A percentile compares a stretch with the other conserved stretches of the same genome.
phyloP scores from a whole-genome alignment of 2,113 vertebrate species.

The Seriola dumerili region DNA sequence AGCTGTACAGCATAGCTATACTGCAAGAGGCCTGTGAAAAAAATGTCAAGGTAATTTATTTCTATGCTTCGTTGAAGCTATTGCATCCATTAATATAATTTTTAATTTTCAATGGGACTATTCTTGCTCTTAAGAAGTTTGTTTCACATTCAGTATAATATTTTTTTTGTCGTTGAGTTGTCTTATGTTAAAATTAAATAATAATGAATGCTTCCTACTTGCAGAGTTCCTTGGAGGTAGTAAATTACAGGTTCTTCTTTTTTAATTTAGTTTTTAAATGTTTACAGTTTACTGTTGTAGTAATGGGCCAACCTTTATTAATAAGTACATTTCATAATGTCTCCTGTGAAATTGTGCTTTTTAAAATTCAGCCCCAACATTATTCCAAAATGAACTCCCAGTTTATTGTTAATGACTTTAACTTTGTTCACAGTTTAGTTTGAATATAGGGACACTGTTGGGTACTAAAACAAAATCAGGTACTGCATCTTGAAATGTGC shows the following conservation, averaged over 20 bases:
- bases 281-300: neutral
- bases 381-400: neutral
- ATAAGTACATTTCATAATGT: neutral
- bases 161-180: too few species aligned
- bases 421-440: slow-evolving; percentile 9
- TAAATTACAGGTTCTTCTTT: neutral
- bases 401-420: neutral
- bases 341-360: neutral
- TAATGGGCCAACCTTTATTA: neutral
- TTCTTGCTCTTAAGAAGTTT: too few species aligned
- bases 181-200: too few species aligned
- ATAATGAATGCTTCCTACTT: too few species aligned
- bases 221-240: neutral
- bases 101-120: neutral
- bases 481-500: slow-evolving; percentile 32
- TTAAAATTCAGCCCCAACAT: neutral
- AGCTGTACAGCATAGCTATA: neutral
- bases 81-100: neutral
- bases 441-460: neutral
- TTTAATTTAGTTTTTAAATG: neutral
- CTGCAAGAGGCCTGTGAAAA: neutral
- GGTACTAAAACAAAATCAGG: neutral
- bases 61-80: neutral
- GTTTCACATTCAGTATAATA: too few species aligned
- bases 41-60: neutral